These are phyloP conservation scores for Leptocoma aspasia DNA, from an alignment of 2,113 vertebrate species.

Conservation along the genomic window DNA sequence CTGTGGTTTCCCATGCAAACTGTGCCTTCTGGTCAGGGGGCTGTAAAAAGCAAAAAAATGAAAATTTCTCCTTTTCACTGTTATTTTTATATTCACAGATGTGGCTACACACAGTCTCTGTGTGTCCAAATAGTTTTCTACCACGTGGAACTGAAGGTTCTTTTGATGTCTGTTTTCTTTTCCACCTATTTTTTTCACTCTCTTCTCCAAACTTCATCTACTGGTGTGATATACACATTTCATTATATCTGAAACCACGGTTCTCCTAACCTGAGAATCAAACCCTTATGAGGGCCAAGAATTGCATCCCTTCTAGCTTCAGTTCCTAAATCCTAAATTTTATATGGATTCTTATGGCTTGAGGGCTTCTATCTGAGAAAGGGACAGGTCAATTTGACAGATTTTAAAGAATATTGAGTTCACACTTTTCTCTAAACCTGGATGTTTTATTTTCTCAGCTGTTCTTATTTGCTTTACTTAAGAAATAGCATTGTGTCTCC, in stretches of 20 bases:
- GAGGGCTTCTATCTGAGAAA: neutral
- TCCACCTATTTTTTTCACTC: neutral
- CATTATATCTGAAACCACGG: neutral
- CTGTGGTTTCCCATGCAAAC: rapidly evolving
- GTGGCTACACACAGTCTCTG: rapidly evolving
- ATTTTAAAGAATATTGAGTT: neutral
- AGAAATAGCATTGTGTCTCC: neutral
- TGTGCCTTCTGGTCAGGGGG: neutral
- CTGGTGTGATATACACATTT: neutral
- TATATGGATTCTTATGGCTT: neutral
- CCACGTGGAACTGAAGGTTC: neutral
- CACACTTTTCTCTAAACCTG: neutral
- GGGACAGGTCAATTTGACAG: neutral
- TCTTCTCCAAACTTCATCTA: neutral
- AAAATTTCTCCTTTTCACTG: neutral
- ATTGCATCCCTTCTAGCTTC: neutral
- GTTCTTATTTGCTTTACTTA: neutral
- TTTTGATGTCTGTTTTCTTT: neutral
- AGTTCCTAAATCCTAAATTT: neutral
- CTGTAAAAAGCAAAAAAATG: neutral
- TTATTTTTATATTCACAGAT: neutral
- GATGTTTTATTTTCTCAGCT: neutral
- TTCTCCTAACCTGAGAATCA: neutral
- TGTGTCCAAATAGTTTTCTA: neutral
- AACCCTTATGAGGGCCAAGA: neutral